These are phyloP conservation scores for Meloe dianella DNA, from an alignment of 2,888 invertebrate genomes.

Conservation along the genomic window DNA sequence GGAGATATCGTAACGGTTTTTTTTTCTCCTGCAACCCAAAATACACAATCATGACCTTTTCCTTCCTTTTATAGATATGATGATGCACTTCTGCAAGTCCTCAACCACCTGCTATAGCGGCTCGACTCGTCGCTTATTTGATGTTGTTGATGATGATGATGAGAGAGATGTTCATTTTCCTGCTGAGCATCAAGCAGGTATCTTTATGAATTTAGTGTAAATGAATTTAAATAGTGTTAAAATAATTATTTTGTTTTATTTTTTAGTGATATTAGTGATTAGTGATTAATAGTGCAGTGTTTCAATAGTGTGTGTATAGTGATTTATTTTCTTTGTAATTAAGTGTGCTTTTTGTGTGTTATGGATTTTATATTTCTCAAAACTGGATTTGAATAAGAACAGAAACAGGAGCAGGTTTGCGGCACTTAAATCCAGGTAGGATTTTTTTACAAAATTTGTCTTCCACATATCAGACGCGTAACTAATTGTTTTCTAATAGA, in stretches of 20 bases:
- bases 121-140: background rate
- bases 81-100: slow-evolving; percentile 7
- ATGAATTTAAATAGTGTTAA: background rate
- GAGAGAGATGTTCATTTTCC: background rate
- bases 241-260: too few species aligned
- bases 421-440: slow-evolving; percentile 38
- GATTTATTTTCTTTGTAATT: background rate
- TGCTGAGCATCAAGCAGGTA: background rate
- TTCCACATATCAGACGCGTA: slow-evolving; percentile 1
- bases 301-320: background rate
- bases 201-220: background rate
- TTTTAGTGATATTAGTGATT: background rate
- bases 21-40: slow-evolving; percentile 6
- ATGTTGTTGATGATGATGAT: background rate
- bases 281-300: background rate
- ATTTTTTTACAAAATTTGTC: background rate
- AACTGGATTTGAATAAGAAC: slow-evolving; percentile 33
- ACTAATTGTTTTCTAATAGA: slow-evolving; percentile 11
- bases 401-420: slow-evolving; percentile 35
- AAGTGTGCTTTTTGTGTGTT: slow-evolving; percentile 12
- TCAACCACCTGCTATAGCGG: slow-evolving; percentile 8
- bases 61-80: background rate
- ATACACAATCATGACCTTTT: slow-evolving; percentile 15
- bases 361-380: slow-evolving; percentile 19
- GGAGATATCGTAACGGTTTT: slow-evolving; percentile 1